Percentiles rank a stretch among this genome's conserved stretches.
phyloP scores from a whole-genome alignment of 2,797 vertebrate genomes.

The Parambassis ranga region DNA sequence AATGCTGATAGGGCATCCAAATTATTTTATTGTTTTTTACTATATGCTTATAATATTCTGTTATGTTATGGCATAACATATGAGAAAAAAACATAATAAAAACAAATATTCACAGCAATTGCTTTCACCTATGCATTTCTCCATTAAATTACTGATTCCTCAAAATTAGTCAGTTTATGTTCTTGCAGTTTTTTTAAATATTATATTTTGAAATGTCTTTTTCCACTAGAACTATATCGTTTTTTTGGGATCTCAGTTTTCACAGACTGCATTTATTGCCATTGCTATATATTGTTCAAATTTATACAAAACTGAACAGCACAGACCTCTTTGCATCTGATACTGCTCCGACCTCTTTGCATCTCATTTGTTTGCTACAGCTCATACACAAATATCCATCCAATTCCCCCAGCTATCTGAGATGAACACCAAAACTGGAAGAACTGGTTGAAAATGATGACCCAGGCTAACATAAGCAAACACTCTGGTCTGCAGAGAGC shows the following conservation, averaged over 20 bases:
- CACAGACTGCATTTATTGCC: neutral
- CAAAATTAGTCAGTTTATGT: neutral
- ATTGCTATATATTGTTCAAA: neutral
- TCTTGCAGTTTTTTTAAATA: neutral
- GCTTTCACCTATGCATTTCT: neutral
- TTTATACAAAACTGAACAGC: neutral
- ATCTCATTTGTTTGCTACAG: conserved; percentile 55
- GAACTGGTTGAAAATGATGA: conserved; percentile 22
- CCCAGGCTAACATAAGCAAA: neutral
- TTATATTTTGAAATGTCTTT: no score
- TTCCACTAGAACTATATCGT: no score
- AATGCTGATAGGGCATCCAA: no score
- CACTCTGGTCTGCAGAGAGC: neutral
- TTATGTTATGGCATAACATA: no score
- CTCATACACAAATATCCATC: conserved; percentile 31
- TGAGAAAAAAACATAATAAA: no score
- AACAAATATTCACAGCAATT: neutral
- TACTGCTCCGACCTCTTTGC: conserved; percentile 15
- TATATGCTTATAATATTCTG: no score
- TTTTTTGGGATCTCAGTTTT: no score
- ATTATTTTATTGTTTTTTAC: no score
- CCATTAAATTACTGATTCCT: neutral
- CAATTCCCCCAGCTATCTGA: neutral
- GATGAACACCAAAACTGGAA: conserved; percentile 22
- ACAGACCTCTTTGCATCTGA: conserved; percentile 36